Evolutionary conservation across 1,140 invertebrate genomes (phyloP).

Genomic region (Pachyrhynchus sulphureomaculatus): DNA sequence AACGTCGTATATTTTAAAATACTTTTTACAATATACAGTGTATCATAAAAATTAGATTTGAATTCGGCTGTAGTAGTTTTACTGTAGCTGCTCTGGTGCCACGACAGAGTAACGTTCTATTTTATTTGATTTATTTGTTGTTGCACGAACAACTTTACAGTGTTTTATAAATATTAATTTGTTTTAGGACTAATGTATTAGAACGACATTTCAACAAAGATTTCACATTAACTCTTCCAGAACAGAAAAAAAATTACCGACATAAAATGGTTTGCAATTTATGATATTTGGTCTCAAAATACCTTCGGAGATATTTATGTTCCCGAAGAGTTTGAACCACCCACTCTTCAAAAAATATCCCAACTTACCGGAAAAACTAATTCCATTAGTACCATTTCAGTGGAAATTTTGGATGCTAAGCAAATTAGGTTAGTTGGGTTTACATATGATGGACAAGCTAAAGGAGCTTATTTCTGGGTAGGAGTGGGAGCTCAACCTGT

Average conservation of each 20-base stretch:
- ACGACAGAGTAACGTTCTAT: too few species aligned
- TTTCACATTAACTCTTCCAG: constrained; percentile 79
- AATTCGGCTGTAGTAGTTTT: too few species aligned
- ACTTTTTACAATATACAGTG: too few species aligned
- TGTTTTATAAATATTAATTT: too few species aligned
- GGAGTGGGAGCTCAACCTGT: constrained; percentile 83
- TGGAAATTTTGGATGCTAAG: constrained; percentile 80
- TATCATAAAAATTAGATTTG: too few species aligned
- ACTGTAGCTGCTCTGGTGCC: too few species aligned
- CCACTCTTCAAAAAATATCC: constrained; percentile 68
- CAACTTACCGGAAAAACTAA: constrained; percentile 70
- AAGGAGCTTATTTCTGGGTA: constrained; percentile 83
- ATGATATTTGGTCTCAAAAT: constrained; percentile 82
- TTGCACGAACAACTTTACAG: too few species aligned
- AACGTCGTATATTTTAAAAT: too few species aligned
- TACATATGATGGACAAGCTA: constrained; percentile 73
- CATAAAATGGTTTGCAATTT: constrained; percentile 88
- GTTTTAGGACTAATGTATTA: constrained; percentile 80
- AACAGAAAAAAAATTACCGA: constrained; percentile 84
- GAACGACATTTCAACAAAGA: constrained; percentile 84
- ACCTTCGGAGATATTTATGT: constrained; percentile 89
- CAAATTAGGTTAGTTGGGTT: constrained; percentile 76
- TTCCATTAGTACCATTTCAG: constrained; percentile 68
- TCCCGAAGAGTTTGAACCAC: constrained; percentile 89
- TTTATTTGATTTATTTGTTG: too few species aligned